Evolutionary conservation across 2,797 vertebrate species (phyloP).

Genomic region (Pelochelys cantorii): DNA sequence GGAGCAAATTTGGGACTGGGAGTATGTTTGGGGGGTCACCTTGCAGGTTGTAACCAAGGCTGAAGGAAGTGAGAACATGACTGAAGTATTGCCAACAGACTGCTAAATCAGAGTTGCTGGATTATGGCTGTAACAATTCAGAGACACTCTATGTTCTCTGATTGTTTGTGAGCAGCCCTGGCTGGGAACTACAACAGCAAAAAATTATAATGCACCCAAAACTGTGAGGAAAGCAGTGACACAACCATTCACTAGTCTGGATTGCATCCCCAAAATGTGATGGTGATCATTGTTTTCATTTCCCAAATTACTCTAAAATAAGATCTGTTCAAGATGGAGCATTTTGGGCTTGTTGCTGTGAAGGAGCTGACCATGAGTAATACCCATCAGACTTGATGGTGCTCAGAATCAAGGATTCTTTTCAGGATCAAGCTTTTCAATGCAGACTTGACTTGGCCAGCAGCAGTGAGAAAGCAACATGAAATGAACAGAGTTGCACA

Average conservation of each 20-base stretch:
- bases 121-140: background rate
- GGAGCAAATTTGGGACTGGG: background rate
- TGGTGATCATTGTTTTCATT: background rate
- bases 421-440: background rate
- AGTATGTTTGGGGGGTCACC: background rate
- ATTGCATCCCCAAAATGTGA: background rate
- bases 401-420: background rate
- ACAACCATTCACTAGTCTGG: background rate
- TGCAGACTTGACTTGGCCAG: background rate
- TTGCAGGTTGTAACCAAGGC: background rate
- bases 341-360: background rate
- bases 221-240: background rate
- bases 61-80: background rate
- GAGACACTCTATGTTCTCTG: background rate
- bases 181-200: background rate
- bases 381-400: background rate
- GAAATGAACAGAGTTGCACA: conserved; percentile 41
- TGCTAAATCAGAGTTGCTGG: background rate
- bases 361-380: background rate
- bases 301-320: background rate
- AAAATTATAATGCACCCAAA: background rate
- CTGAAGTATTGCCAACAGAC: background rate
- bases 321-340: background rate
- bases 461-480: conserved; percentile 22
- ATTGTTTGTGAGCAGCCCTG: background rate